Conservation (phyloP, 2,113 vertebrate species). For the Orientallactaga bullata region DNA sequence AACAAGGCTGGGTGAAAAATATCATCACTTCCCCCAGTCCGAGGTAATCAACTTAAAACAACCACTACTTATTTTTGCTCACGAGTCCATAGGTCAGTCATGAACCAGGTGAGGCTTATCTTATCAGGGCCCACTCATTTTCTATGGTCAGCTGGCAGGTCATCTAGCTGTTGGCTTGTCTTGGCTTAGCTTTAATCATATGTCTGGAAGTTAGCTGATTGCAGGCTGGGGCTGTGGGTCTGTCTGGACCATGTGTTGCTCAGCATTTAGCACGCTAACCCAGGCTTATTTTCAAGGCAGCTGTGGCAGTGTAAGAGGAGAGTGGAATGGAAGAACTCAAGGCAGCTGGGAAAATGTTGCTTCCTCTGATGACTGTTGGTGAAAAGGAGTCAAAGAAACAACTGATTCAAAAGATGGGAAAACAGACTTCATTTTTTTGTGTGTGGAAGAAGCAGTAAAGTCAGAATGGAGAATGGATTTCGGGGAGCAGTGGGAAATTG, state of each 20-base stretch:
- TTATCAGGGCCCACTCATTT: not conserved
- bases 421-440: not conserved
- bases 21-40: not conserved
- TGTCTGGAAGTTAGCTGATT: slow-evolving; percentile 45
- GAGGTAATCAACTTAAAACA: slow-evolving; percentile 2
- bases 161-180: not conserved
- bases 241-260: slow-evolving; percentile 13
- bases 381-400: not conserved
- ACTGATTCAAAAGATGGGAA: not conserved
- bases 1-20: not conserved
- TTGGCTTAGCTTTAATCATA: slow-evolving; percentile 15
- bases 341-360: not conserved
- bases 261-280: not conserved
- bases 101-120: not conserved
- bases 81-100: not conserved
- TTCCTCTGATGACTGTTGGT: not conserved
- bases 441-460: not conserved
- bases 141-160: not conserved
- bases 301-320: not conserved
- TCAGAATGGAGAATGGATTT: not conserved
- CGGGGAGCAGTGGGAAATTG: not conserved
- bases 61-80: not conserved
- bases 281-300: not conserved
- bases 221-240: not conserved
- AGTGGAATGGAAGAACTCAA: not conserved